Base-by-base conservation (phyloP, 2,888 invertebrate genomes). In the Acronicta aceris region DNA sequence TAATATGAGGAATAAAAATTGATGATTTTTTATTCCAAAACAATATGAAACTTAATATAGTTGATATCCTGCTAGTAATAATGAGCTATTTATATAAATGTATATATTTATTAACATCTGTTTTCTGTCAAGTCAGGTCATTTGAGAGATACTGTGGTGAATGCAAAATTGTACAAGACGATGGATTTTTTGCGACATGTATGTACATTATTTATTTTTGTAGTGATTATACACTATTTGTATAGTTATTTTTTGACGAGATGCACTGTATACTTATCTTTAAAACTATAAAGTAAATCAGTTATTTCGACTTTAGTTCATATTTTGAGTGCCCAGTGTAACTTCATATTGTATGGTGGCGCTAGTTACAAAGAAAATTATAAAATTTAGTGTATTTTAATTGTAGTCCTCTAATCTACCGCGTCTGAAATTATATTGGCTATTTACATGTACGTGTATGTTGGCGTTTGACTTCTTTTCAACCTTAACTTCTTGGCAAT, bases 121-220 rank as follows among this genome's bases (percentile, higher is more conserved):
- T 52, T 69, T 63, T 52, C 50, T 65, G 65, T 64, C 55, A 63
- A 60, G 66, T 46, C 68, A 70, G 70, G 45, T 73, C 70, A 57
- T 70, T 48, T 70, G 70, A 73, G 62, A 52, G 53, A 50, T 54
- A 56, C 53, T 67, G 55, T 51, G 56, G 30, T 27, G 63, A 62
- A 57, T 70, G 86, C 74, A 85, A 74, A 52, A 9, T n/a, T 15
- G 51, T 51, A 40, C 33, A 51, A 49, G 57, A 59, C 17, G 47
- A 59, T 21, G 45, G 10, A 8, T 59, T 53, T 48, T 59, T 56
- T 21, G n/a, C 60, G 8, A 50, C 58, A 68, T 62, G 69, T 70
- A 70, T 55, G 68, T 69, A 38, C 27, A 27, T 36, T 40, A 40
- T 51, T 30, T 41, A 43, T 41, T 36, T 13, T 40, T n/a, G 0